phyloP scores from a whole-genome alignment of 2,113 vertebrate species.

The Hiodon tergisus region DNA sequence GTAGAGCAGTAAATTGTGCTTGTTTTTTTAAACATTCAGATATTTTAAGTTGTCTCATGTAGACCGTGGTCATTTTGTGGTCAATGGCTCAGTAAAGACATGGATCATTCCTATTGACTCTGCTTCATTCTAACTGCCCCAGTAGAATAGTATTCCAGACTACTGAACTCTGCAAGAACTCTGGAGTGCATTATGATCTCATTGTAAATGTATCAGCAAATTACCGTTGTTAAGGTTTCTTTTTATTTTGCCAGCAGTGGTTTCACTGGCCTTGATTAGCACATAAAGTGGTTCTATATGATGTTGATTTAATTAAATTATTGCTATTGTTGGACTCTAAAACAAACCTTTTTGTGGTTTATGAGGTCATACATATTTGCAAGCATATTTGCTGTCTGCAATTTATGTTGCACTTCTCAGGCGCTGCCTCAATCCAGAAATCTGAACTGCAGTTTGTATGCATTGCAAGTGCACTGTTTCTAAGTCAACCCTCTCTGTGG shows the following conservation, averaged over 20 bases:
- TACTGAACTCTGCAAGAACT: not conserved
- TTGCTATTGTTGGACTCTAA: slow-evolving; percentile 51
- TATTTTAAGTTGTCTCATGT: too few species aligned
- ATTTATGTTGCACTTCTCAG: slow-evolving; percentile 20
- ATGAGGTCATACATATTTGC: slow-evolving; percentile 40
- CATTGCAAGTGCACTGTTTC: not conserved
- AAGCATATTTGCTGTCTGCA: slow-evolving; percentile 28
- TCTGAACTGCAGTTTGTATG: slow-evolving; percentile 33
- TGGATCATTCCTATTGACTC: not conserved
- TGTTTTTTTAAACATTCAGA: too few species aligned
- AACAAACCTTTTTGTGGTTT: slow-evolving; percentile 44
- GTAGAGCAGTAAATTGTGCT: too few species aligned
- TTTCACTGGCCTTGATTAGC: slow-evolving; percentile 33
- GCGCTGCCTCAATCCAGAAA: slow-evolving; percentile 23
- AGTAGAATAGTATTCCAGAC: not conserved
- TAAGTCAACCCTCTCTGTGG: too few species aligned
- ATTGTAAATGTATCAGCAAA: slow-evolving; percentile 1
- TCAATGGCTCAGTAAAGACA: not conserved
- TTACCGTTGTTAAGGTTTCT: slow-evolving; percentile 7
- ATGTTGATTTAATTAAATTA: slow-evolving; percentile 48
- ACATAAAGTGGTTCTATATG: slow-evolving; percentile 37
- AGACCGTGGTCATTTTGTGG: not conserved
- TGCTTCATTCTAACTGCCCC: slow-evolving; percentile 7
- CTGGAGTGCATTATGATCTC: slow-evolving; percentile 12
- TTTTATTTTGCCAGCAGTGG: not conserved